phyloP scores from a whole-genome alignment of 2,113 vertebrate genomes.

The Cheilinus undulatus region DNA sequence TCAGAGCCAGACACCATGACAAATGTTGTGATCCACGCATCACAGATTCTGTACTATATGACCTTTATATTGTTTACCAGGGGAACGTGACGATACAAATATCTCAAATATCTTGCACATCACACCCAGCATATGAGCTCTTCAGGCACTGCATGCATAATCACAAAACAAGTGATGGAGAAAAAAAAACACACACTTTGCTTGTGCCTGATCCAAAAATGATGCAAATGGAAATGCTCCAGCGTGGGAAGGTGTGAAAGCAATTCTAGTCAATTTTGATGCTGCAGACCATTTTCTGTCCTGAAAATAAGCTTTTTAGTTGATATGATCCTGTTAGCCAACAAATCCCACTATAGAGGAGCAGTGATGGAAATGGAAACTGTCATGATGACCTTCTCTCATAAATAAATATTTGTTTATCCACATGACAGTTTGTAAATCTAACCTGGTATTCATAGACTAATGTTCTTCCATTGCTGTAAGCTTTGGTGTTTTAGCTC shows the following conservation, averaged over 20 bases:
- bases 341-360: conserved; percentile 29
- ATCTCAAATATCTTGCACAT: conserved; percentile 27
- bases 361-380: conserved; percentile 42
- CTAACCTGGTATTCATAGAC: background rate
- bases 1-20: conserved; percentile 3
- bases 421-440: conserved; percentile 3
- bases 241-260: conserved; percentile 72
- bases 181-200: conserved; percentile 32
- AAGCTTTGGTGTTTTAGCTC: background rate
- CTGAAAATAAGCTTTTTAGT: conserved; percentile 56
- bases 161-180: conserved; percentile 33
- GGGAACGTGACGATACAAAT: conserved; percentile 1
- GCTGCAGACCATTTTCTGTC: conserved; percentile 44
- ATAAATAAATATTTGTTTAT: conserved; percentile 31
- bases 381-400: conserved; percentile 32
- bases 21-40: conserved; percentile 7
- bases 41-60: conserved; percentile 5
- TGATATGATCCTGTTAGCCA: conserved; percentile 53
- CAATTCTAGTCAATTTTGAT: conserved; percentile 60
- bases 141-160: conserved; percentile 52
- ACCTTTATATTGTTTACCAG: conserved; percentile 22
- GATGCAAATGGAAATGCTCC: conserved; percentile 52
- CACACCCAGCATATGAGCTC: conserved; percentile 31
- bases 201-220: conserved; percentile 54
- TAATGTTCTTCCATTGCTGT: background rate